These are phyloP conservation scores for Hipposideros armiger DNA, from an alignment of 2,113 vertebrate genomes.

Conservation along the genomic window DNA sequence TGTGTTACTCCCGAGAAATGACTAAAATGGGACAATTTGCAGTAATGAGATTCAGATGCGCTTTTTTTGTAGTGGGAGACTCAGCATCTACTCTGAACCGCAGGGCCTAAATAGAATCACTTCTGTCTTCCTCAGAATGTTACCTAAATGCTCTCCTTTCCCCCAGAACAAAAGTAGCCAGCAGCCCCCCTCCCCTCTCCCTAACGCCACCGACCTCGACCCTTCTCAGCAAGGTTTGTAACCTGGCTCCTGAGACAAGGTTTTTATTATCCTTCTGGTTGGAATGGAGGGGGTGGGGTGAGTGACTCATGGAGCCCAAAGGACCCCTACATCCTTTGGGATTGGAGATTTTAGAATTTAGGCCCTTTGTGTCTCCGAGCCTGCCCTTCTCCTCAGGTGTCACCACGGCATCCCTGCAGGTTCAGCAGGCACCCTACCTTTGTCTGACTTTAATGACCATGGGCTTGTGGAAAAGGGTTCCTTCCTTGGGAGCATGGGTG, in stretches of 20 bases:
- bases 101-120: slow-evolving; percentile 32
- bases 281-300: not conserved
- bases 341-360: slow-evolving; percentile 17
- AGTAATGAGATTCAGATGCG: slow-evolving; percentile 15
- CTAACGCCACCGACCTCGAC: not conserved
- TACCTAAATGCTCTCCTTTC: not conserved
- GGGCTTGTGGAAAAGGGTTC: not conserved
- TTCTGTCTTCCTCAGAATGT: not conserved
- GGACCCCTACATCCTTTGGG: not conserved
- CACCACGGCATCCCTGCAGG: not conserved
- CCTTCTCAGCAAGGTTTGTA: not conserved
- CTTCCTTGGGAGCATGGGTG: slow-evolving; percentile 7
- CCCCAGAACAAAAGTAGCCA: not conserved
- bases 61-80: slow-evolving; percentile 30
- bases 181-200: not conserved
- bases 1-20: not conserved
- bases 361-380: not conserved
- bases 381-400: not conserved
- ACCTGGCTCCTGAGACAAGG: not conserved
- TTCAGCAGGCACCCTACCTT: not conserved
- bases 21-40: slow-evolving; percentile 59
- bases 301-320: not conserved
- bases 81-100: not conserved
- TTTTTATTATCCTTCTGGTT: not conserved
- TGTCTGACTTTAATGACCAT: not conserved